Evolutionary conservation across 1,140 invertebrate genomes (phyloP).

Genomic region (Yoshiicerus persimilis): DNA sequence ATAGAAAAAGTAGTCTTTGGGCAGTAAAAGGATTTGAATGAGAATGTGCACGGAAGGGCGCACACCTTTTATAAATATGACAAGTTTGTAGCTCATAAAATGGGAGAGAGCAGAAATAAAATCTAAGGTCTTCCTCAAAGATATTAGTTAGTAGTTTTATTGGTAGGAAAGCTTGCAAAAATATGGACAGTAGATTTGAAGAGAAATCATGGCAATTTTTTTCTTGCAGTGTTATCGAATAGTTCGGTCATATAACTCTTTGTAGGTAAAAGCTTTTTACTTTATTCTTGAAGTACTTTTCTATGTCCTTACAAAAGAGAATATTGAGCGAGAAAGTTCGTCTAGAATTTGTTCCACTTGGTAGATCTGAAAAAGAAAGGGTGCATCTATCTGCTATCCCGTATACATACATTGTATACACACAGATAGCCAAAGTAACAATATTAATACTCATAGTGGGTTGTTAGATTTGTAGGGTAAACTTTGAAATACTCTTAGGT

Average conservation of each 20-base stretch:
- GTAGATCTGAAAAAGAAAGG: not conserved
- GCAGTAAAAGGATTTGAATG: not conserved
- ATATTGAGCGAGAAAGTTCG: slow-evolving; percentile 8
- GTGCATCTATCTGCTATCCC: not conserved
- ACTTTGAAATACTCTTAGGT: not conserved
- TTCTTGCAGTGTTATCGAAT: not conserved
- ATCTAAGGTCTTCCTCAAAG: not conserved
- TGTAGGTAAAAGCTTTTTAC: not conserved
- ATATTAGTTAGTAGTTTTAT: not conserved
- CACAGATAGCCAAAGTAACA: not conserved
- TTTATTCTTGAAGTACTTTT: not conserved
- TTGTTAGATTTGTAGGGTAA: not conserved
- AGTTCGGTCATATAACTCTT: not conserved
- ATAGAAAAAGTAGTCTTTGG: not conserved
- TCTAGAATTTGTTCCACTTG: slow-evolving; percentile 8
- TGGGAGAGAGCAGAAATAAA: not conserved
- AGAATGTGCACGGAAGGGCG: not conserved
- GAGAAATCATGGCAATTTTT: not conserved
- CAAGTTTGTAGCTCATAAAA: not conserved
- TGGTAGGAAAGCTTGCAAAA: not conserved
- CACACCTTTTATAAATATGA: not conserved
- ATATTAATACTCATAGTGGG: not conserved
- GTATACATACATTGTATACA: not conserved
- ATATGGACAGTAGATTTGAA: not conserved
- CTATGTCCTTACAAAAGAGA: not conserved